A percentile compares a stretch with the other conserved stretches of the same genome.
Evolutionary conservation across 2,113 vertebrate species (phyloP).

Genomic region (Paracanthobrama guichenoti): DNA sequence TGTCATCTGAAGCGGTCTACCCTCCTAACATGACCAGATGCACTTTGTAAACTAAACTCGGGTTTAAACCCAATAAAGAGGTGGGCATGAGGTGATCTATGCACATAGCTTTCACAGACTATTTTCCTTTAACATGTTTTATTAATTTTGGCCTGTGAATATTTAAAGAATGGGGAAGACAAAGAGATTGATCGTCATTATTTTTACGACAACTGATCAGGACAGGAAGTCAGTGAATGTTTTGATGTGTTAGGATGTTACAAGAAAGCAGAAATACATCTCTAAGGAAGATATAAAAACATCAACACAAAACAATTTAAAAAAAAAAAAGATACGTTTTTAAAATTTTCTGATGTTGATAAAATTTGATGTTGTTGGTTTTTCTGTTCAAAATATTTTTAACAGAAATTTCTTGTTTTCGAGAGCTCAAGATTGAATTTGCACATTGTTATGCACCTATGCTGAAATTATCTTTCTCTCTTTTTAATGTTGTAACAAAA

Average conservation of each 20-base stretch:
- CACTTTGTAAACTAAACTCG: slow-evolving; percentile 62
- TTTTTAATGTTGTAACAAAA: slow-evolving; percentile 52
- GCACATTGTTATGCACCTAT: slow-evolving; percentile 28
- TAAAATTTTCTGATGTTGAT: no score
- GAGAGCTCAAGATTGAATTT: slow-evolving; percentile 38
- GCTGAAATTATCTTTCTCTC: slow-evolving; percentile 43
- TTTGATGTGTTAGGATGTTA: slow-evolving; percentile 69
- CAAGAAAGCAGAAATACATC: slow-evolving; percentile 82
- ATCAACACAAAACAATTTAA: slow-evolving; percentile 55
- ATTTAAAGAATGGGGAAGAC: slow-evolving; percentile 36
- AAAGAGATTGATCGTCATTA: slow-evolving; percentile 9
- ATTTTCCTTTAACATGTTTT: slow-evolving; percentile 28
- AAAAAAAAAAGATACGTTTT: no score
- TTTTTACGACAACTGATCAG: slow-evolving; percentile 15
- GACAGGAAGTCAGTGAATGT: slow-evolving; percentile 50
- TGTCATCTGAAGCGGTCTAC: slow-evolving; percentile 52
- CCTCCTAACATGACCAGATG: slow-evolving; percentile 41
- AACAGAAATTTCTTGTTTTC: slow-evolving; percentile 40
- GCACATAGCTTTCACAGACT: slow-evolving; percentile 34
- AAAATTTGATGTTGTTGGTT: slow-evolving; percentile 44
- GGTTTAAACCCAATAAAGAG: slow-evolving; percentile 45
- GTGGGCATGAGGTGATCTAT: slow-evolving; percentile 38
- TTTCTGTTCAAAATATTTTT: slow-evolving; percentile 22
- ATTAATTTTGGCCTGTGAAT: slow-evolving; percentile 26
- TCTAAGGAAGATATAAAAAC: slow-evolving; percentile 73